These are phyloP conservation scores for Abrostola triplasia DNA, from an alignment of 2,888 invertebrate species.

Conservation along the genomic window DNA sequence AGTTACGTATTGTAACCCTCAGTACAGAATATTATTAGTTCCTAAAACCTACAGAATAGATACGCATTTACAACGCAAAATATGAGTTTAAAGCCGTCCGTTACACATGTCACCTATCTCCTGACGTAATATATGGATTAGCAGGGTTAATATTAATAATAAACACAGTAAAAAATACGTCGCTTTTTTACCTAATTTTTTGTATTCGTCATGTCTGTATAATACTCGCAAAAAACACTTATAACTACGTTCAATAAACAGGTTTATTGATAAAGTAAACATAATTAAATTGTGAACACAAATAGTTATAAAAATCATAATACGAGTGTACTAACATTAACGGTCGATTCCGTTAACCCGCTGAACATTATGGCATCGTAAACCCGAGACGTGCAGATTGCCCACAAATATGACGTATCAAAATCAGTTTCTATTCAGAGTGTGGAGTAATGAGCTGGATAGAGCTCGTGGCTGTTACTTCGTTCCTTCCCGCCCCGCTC, in stretches of 20 bases:
- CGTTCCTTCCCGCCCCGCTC: constrained; percentile 37
- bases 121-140: no score
- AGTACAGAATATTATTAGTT: no score
- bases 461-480: constrained; percentile 56
- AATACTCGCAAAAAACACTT: no score
- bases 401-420: constrained; percentile 50
- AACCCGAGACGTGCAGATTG: constrained; percentile 9
- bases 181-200: no score
- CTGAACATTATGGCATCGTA: neutral
- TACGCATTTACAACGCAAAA: no score
- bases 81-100: no score
- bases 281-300: neutral
- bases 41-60: no score
- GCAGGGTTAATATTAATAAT: no score
- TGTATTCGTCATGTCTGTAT: no score
- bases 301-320: neutral
- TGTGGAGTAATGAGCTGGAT: constrained; percentile 76
- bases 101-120: no score
- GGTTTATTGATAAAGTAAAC: neutral
- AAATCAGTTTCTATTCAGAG: constrained; percentile 59
- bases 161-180: no score
- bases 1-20: constrained; percentile 20
- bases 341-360: neutral
- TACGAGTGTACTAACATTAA: neutral
- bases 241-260: no score